Conservation (phyloP, 1,140 invertebrate genomes). For the Pachyrhynchus sulphureomaculatus region DNA sequence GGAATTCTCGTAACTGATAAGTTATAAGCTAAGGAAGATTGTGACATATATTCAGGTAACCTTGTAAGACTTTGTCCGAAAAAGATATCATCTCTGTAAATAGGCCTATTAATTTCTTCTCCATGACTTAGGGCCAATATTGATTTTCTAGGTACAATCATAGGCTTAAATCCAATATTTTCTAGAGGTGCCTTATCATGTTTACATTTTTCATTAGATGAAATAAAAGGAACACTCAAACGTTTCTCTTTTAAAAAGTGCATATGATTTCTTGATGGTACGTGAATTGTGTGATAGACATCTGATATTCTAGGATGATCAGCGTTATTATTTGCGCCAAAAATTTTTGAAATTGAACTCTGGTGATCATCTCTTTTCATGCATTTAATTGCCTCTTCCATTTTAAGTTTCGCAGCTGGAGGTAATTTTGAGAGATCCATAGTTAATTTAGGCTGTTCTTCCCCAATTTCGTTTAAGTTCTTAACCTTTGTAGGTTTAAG, state of each 20-base stretch:
- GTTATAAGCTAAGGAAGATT: conserved; percentile 77
- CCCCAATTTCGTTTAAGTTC: conserved; percentile 33
- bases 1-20: conserved; percentile 80
- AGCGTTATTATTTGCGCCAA: conserved; percentile 69
- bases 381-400: conserved; percentile 50
- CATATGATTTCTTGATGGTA: neutral
- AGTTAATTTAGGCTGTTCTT: conserved; percentile 41
- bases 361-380: conserved; percentile 38
- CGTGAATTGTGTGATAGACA: conserved; percentile 52
- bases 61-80: conserved; percentile 79
- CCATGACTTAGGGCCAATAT: conserved; percentile 36
- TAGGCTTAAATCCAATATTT: conserved; percentile 10
- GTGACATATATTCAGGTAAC: conserved; percentile 79
- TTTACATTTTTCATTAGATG: conserved; percentile 33
- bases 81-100: conserved; percentile 88
- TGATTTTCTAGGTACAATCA: conserved; percentile 22
- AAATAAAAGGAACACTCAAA: conserved; percentile 43
- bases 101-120: conserved; percentile 63
- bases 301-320: conserved; percentile 75
- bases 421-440: conserved; percentile 49
- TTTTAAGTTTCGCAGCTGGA: conserved; percentile 51
- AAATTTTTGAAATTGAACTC: conserved; percentile 57
- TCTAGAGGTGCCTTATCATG: conserved; percentile 14
- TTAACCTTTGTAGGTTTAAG: conserved; percentile 49
- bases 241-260: conserved; percentile 35